phyloP scores from a whole-genome alignment of 92 coral and sea anemone genomes.

The Zoanthus solanderi region DNA sequence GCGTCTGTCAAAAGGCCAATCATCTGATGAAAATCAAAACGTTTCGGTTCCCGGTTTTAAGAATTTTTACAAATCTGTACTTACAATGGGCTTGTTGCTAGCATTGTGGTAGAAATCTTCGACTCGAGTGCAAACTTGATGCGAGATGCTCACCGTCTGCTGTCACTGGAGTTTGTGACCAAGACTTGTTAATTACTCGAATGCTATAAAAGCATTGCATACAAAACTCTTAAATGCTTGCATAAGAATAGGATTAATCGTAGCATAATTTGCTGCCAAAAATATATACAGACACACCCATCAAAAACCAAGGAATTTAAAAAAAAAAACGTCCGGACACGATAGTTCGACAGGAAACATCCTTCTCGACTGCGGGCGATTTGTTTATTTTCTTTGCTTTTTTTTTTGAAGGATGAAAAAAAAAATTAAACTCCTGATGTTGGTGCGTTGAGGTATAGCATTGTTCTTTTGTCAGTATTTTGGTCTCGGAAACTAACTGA shows the following conservation, averaged over 20 bases:
- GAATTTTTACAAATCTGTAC: neutral
- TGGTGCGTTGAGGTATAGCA: no score
- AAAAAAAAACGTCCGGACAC: conserved; percentile 6
- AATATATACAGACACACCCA: conserved; percentile 56
- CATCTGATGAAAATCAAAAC: conserved; percentile 1
- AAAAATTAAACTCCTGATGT: no score
- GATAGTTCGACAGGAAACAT: neutral
- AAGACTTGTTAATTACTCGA: neutral
- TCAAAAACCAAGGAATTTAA: neutral
- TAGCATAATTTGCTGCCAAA: conserved; percentile 62
- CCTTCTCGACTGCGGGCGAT: neutral
- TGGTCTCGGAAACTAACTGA: neutral
- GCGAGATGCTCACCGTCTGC: neutral
- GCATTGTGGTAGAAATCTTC: neutral
- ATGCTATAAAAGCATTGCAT: conserved; percentile 22
- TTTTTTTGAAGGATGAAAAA: no score
- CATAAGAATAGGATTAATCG: conserved; percentile 70
- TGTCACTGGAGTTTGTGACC: neutral
- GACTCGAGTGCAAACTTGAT: neutral
- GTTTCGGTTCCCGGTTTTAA: neutral
- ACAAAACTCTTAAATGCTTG: conserved; percentile 46
- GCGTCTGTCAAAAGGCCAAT: conserved; percentile 39
- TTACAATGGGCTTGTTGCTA: conserved; percentile 45
- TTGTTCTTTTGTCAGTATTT: neutral
- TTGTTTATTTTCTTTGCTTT: neutral